A percentile compares a stretch with the other conserved stretches of the same genome.
phyloP scores from a whole-genome alignment of 2,888 invertebrate genomes.

The Acronicta leporina region DNA sequence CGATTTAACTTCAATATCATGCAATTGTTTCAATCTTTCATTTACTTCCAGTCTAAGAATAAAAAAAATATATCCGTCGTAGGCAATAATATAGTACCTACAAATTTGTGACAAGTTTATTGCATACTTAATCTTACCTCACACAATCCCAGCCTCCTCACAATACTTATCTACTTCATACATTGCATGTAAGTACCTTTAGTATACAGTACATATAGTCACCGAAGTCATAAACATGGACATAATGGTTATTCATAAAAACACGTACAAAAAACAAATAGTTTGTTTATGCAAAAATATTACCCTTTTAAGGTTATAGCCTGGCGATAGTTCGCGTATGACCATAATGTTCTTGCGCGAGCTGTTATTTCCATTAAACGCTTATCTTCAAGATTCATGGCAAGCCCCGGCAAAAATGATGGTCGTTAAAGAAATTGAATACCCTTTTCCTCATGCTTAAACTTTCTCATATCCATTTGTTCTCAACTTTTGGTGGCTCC shows the following conservation, averaged over 20 bases:
- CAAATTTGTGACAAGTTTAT: slow-evolving; percentile 10
- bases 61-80: background rate
- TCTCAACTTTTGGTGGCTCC: slow-evolving; percentile 58
- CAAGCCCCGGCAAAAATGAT: slow-evolving; percentile 77
- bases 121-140: slow-evolving; percentile 26
- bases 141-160: slow-evolving; percentile 1
- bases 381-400: slow-evolving; percentile 84
- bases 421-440: slow-evolving; percentile 84
- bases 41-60: background rate
- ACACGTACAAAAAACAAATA: slow-evolving; percentile 66
- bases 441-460: slow-evolving; percentile 77
- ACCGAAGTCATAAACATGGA: slow-evolving; percentile 34
- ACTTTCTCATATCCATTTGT: slow-evolving; percentile 66
- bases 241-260: slow-evolving; percentile 53
- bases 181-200: slow-evolving; percentile 14
- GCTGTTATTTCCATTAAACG: slow-evolving; percentile 83
- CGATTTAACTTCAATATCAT: background rate
- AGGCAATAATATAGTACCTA: slow-evolving; percentile 3
- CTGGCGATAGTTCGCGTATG: slow-evolving; percentile 75
- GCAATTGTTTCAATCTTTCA: too few species aligned
- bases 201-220: slow-evolving; percentile 10
- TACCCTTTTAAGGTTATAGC: slow-evolving; percentile 72
- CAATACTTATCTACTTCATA: slow-evolving; percentile 28
- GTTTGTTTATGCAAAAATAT: slow-evolving; percentile 73
- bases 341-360: slow-evolving; percentile 73